Evolutionary conservation across 2,797 vertebrate genomes (phyloP).

Genomic region (Vultur gryphus): DNA sequence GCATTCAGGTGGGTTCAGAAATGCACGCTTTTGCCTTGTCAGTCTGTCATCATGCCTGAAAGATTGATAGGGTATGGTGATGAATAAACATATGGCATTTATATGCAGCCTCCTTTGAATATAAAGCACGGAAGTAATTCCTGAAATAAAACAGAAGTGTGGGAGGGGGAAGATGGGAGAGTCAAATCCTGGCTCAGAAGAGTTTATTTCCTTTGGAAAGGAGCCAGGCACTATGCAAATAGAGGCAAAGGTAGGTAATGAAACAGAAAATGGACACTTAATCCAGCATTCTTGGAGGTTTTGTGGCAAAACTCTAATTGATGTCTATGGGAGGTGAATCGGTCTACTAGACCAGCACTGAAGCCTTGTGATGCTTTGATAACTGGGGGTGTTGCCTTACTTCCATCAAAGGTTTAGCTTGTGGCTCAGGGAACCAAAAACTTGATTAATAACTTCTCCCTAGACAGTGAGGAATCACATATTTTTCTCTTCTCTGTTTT

Average conservation of each 20-base stretch:
- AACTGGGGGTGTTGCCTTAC: neutral
- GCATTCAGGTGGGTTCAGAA: neutral
- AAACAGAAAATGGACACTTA: neutral
- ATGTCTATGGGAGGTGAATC: neutral
- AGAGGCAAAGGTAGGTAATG: neutral
- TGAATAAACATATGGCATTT: conserved; percentile 9
- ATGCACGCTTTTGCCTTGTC: neutral
- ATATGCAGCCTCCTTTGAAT: neutral
- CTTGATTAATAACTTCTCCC: neutral
- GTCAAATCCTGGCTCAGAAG: neutral
- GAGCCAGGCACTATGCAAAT: neutral
- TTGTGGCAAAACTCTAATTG: neutral
- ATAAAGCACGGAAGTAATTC: neutral
- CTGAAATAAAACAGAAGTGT: neutral
- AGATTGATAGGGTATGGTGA: neutral
- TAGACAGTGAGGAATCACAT: neutral
- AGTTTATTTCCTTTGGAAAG: neutral
- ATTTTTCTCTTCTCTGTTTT: neutral
- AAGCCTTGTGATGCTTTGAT: neutral
- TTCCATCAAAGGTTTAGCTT: neutral
- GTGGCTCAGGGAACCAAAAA: neutral
- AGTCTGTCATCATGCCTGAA: neutral
- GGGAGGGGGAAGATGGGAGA: neutral
- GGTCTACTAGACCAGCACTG: neutral
- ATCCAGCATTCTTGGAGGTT: neutral